Evolutionary conservation across 2,113 vertebrate species (phyloP).

Genomic region (Brevimyrus niger): DNA sequence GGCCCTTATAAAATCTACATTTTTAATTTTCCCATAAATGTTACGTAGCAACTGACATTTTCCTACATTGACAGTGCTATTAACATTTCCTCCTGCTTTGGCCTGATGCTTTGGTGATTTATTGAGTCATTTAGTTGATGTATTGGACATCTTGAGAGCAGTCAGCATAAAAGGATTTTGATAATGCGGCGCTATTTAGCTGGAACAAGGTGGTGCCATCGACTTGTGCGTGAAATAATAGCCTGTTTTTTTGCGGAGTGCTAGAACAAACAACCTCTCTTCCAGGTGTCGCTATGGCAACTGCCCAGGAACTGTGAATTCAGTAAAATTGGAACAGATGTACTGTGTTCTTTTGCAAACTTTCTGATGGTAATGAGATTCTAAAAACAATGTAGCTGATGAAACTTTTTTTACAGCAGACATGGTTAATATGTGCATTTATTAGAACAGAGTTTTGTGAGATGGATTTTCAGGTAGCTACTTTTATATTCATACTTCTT

Average conservation of each 20-base stretch:
- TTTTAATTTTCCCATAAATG: slow-evolving; percentile 2
- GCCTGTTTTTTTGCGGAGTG: slow-evolving; percentile 5
- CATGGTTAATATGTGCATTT: slow-evolving; percentile 2
- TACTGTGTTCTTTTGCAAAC: slow-evolving; percentile 7
- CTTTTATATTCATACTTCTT: background rate
- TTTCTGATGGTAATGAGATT: background rate
- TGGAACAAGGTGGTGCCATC: background rate
- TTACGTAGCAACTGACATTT: background rate
- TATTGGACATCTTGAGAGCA: slow-evolving; percentile 1
- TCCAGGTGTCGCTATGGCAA: slow-evolving; percentile 25
- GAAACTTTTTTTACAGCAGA: background rate
- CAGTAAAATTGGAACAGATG: slow-evolving; percentile 23
- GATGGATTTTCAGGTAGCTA: background rate
- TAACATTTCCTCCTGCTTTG: slow-evolving; percentile 9
- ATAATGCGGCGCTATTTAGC: background rate
- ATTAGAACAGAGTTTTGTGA: background rate
- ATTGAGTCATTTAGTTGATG: slow-evolving; percentile 12
- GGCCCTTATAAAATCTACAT: background rate
- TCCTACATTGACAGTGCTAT: background rate
- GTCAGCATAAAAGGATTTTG: background rate
- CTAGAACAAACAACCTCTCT: slow-evolving; percentile 18
- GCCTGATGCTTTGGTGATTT: background rate
- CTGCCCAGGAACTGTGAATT: slow-evolving; percentile 15
- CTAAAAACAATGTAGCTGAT: background rate
- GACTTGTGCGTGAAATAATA: background rate